Evolutionary conservation across 2,113 vertebrate genomes (phyloP), one percentile per base, ranked within the genome.

Genomic region (Cebidichthys violaceus): DNA sequence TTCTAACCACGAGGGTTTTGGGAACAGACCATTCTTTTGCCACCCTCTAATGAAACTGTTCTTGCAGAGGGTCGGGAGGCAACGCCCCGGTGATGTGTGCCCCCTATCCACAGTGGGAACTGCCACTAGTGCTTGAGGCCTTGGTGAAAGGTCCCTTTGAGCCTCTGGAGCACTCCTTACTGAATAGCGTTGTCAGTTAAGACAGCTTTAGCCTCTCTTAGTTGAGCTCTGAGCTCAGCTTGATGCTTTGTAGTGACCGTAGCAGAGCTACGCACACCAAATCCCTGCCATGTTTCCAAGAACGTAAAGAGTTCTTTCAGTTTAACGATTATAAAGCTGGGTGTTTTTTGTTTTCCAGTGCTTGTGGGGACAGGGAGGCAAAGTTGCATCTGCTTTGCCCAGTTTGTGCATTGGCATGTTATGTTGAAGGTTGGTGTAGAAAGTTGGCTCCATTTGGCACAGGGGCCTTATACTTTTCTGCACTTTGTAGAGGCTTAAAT

Each of bases 401-500:
- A 14, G 54, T 57, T 13, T 4, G 54, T 57, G 54, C 54, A 24
- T 47, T 18, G 45, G 29, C 55, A 55, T 55, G 54, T 27, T 27
- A 57, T 27, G n/a, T 27, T 55, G 54, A 57, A 27, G 54, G 9
- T 57, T 27, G 54, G 54, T 57, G 22, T 6, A 57, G 54, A 27
- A 24, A 57, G 11, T n/a, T 14, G 24, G 4, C 9, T 24, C 24
- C 10, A 27, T 11, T 24, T 24, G n/a, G 11, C n/a, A 24, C 4
- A 27, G 54, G n/a, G 54, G 54, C 54, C n/a, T 57, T 57, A 24
- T 50, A 24, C 54, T 61, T 62, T 72, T 75, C 71, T 69, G 71
- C 68, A 79, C 69, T 75, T 82, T 73, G 33, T 43, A 74, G 70
- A 82, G 59, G 15, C 47, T 35, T 78, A 57, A 77, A 76, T 82